Conservation (phyloP, 2,797 vertebrate species). For the Acrossocheilus wenchowensis region DNA sequence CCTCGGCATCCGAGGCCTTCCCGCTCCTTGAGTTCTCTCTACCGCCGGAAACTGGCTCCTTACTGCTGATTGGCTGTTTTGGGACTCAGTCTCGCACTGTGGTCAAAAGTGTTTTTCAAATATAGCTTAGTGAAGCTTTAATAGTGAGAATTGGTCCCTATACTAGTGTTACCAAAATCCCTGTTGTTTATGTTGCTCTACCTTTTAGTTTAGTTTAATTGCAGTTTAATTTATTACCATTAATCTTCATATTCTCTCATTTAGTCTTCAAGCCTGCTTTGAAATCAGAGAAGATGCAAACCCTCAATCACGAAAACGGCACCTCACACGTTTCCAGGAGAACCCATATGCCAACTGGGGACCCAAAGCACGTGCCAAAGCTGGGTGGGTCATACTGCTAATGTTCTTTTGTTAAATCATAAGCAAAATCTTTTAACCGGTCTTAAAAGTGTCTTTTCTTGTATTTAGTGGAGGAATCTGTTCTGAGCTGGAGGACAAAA, state of each 20-base stretch:
- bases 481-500: constrained; percentile 76
- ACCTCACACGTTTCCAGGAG: constrained; percentile 90
- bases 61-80: too few relatives aligned
- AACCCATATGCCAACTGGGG: constrained; percentile 95
- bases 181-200: not conserved
- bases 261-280: constrained; percentile 87
- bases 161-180: not conserved
- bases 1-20: too few relatives aligned
- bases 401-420: not conserved
- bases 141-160: too few relatives aligned
- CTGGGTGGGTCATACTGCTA: constrained; percentile 71
- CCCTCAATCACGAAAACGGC: constrained; percentile 87
- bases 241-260: not conserved
- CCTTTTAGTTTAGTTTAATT: not conserved
- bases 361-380: constrained; percentile 87
- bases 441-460: not conserved
- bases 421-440: not conserved
- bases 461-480: constrained; percentile 67
- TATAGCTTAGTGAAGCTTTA: too few relatives aligned
- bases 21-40: too few relatives aligned
- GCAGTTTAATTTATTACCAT: not conserved
- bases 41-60: too few relatives aligned
- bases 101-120: too few relatives aligned
- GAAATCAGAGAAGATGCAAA: constrained; percentile 88
- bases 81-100: too few relatives aligned